phyloP scores from a whole-genome alignment of 2,113 vertebrate genomes.

The Cephalophus harveyi region DNA sequence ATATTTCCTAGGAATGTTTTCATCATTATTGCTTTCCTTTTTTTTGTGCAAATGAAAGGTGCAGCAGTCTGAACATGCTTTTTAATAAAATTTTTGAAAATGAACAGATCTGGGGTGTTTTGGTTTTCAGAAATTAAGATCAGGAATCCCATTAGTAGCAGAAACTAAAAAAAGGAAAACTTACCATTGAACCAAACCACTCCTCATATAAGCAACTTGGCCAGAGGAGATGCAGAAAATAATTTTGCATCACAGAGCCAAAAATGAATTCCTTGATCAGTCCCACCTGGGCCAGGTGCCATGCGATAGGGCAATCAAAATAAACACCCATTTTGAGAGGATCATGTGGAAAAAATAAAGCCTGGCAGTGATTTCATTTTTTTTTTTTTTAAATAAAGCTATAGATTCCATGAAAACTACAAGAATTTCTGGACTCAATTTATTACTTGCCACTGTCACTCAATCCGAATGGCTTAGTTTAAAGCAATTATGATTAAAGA shows the following conservation, averaged over 20 bases:
- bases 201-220: not conserved
- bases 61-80: not conserved
- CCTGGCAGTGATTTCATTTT: not conserved
- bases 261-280: not conserved
- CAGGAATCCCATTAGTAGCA: constrained; percentile 12
- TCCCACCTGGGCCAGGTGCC: not conserved
- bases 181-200: not conserved
- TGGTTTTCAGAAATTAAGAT: constrained; percentile 48
- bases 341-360: not conserved
- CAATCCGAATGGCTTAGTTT: constrained; percentile 18
- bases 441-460: constrained; percentile 18
- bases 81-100: not conserved
- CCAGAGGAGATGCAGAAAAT: not conserved
- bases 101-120: not conserved
- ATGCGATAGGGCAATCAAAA: accelerated
- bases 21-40: not conserved
- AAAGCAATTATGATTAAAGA: constrained; percentile 32
- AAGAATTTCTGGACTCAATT: constrained; percentile 35
- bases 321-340: not conserved
- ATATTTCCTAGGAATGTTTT: not conserved
- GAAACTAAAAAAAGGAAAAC: constrained; percentile 37
- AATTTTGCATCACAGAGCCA: not conserved
- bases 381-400: constrained; percentile 42
- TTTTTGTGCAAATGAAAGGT: not conserved
- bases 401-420: not conserved